phyloP scores from a whole-genome alignment of 1,140 invertebrate genomes.

The Magallana gigas region DNA sequence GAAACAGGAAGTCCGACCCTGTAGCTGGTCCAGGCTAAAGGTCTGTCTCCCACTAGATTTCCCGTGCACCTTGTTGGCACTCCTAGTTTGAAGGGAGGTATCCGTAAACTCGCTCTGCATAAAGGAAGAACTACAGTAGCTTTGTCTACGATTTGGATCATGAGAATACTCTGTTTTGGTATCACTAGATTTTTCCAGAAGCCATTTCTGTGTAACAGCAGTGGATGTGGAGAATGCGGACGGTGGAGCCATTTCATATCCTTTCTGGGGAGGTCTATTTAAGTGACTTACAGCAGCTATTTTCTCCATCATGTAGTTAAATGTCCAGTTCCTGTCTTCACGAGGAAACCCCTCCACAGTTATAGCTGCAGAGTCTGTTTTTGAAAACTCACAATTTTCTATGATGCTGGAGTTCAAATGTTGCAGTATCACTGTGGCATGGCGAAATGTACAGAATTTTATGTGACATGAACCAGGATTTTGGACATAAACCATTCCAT shows the following conservation, averaged over 20 bases:
- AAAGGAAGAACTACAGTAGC: constrained; percentile 27
- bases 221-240: constrained; percentile 64
- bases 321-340: constrained; percentile 73
- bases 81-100: not conserved
- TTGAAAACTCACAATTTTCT: constrained; percentile 75
- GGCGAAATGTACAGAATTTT: constrained; percentile 72
- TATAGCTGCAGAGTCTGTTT: constrained; percentile 71
- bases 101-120: constrained; percentile 40
- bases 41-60: not conserved
- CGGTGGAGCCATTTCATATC: constrained; percentile 49
- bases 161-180: constrained; percentile 43
- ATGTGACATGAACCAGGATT: constrained; percentile 71
- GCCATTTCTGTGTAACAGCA: constrained; percentile 50
- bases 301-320: constrained; percentile 62
- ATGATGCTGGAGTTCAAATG: constrained; percentile 72
- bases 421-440: constrained; percentile 71
- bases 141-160: constrained; percentile 39
- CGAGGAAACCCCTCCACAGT: constrained; percentile 73
- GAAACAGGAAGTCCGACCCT: not conserved
- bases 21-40: not conserved
- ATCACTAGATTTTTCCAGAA: constrained; percentile 53
- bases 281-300: constrained; percentile 56
- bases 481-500: constrained; percentile 72
- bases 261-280: constrained; percentile 47
- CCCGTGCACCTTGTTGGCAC: constrained; percentile 7